Base-by-base conservation (phyloP, 1,140 invertebrate genomes). In the Atopsyche davidsoni region DNA sequence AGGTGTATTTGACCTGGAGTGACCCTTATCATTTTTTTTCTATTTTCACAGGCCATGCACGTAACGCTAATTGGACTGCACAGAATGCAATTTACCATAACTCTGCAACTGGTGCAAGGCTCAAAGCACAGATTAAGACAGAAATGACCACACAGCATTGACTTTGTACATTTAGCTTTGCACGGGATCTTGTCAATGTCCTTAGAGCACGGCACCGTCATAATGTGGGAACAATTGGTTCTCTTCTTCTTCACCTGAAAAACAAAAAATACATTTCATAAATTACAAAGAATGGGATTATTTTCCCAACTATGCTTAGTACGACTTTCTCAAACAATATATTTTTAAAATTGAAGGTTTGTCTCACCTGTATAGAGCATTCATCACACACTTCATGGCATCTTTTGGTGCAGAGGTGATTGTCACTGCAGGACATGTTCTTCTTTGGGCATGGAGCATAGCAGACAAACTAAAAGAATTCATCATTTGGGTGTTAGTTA, bases 391-490 rank as follows among this genome's bases (percentile, higher is more conserved):
- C 57, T 55, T 79, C 69, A 51, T 62, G 64, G 51, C 79, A 81
- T 10, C 46, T 31, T 56, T 68, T 74, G 0, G 52, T 39, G 43
- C 79, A 81, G 19, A 54, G 56, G 50, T 80, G 78, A 16, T 65
- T 53, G 1, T 65, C 59, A 2, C 59, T 64, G 55, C 75, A 78
- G 7, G 64, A 66, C 17, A 61, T 60, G 14, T 69, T 73, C 0
- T 57, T 53, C 56, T 61, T 66, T 1, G 59, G 60, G 55, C 78
- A 80, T 0, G 58, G 60, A 55, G 76, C 73, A 3, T 19, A 13
- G 51, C 78, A 80, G 23, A 61, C 43, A 60, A 74, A 76, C 75
- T 79, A 60, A 52, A 73, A 70, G 52, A 47, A 59, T n/a, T n/a
- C n/a, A n/a, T n/a, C n/a, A n/a, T n/a, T n/a, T n/a, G n/a, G n/a